These are phyloP conservation scores for Homarus americanus DNA, from an alignment of 1,140 invertebrate species.

Conservation along the genomic window DNA sequence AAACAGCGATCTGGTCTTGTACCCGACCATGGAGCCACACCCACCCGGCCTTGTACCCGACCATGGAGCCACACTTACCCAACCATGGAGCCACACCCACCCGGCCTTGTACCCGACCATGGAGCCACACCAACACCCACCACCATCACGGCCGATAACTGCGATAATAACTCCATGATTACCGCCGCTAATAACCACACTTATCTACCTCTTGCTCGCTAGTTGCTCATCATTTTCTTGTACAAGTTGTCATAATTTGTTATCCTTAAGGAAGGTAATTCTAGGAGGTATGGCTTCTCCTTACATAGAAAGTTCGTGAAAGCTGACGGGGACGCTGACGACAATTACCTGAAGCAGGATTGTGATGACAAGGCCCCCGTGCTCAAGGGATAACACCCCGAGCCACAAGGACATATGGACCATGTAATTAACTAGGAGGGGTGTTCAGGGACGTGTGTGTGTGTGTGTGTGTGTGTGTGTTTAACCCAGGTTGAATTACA, in stretches of 20 bases:
- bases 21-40: background rate
- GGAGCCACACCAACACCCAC: background rate
- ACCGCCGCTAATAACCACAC: background rate
- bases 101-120: background rate
- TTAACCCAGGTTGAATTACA: too few species aligned
- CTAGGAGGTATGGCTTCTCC: background rate
- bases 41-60: background rate
- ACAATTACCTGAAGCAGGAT: conserved; percentile 15
- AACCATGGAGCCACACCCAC: background rate
- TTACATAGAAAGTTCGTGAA: conserved; percentile 9
- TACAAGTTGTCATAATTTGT: conserved; percentile 35
- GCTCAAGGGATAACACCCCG: background rate
- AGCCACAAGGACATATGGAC: background rate
- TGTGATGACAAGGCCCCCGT: background rate
- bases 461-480: background rate
- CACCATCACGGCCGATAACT: conserved; percentile 14
- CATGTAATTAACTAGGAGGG: background rate
- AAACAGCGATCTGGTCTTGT: background rate
- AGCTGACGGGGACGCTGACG: background rate
- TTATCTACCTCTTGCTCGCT: background rate
- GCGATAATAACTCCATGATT: conserved; percentile 25
- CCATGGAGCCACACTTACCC: background rate
- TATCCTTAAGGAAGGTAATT: conserved; percentile 7
- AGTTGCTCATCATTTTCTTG: background rate
- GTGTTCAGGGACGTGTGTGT: too few species aligned